Evolutionary conservation across 1,140 invertebrate genomes (phyloP), one percentile per base, ranked within the genome.

Genomic region (Nebria ingens): DNA sequence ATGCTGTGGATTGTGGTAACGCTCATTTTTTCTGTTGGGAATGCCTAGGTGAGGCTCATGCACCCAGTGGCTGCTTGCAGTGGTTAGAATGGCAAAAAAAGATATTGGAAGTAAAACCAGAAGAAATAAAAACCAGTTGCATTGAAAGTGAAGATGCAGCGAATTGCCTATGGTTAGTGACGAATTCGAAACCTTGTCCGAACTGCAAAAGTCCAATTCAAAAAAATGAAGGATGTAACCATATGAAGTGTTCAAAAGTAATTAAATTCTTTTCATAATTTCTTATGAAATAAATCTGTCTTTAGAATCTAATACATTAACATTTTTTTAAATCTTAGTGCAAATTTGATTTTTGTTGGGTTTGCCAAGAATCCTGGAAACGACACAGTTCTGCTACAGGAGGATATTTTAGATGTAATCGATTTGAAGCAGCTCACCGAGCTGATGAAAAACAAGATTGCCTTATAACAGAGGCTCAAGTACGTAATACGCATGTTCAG

Each of bases 141-240:
- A 72, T 71, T 22, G 79, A 81, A 38, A 80, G 76, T 21, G 83
- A 86, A 70, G 76, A 79, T 56, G 83, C 84, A 12, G 84, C 84
- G 11, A 86, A 85, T 67, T 82, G 77, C 61, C 67, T 86, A 3
- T 87, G 85, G 85, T 66, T 87, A 22, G 81, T 86, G 2, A 84
- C 83, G 1, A 84, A 87, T 69, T 86, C 83, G 9, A 87, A 87
- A 67, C 80, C 83, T 9, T 87, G 85, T 69, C 81, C 81, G 12
- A 85, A 84, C 64, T 87, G 85, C 66, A 80, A 82, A 60, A 81
- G 80, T 57, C 84, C 84, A 4, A 87, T 87, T 59, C 84, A 87
- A 70, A 87, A 87, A 64, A 86, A 85, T 66, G 85, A 87, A 69
- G 85, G 85, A 0, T 87, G 85, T 66, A 87, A 87, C 67, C 85